Conservation (phyloP, 2,113 vertebrate species). For the Xyrauchen texanus region DNA sequence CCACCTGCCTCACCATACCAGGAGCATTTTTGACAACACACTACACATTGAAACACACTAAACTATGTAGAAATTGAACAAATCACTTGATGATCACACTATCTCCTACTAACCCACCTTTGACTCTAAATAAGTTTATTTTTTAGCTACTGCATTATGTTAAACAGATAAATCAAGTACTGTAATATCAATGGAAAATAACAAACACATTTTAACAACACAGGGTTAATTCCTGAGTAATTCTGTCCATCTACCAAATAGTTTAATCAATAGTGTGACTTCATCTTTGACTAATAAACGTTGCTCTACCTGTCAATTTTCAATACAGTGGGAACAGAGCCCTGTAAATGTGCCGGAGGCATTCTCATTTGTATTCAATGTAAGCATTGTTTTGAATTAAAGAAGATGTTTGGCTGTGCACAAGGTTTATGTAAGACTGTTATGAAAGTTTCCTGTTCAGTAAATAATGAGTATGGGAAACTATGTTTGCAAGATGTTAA, state of each 20-base stretch:
- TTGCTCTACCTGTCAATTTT: conserved; percentile 18
- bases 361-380: neutral
- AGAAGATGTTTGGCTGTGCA: neutral
- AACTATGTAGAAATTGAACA: neutral
- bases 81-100: conserved; percentile 7
- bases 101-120: neutral
- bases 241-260: neutral
- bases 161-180: too few relatives aligned
- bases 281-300: too few relatives aligned
- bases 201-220: neutral
- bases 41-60: neutral
- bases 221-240: neutral
- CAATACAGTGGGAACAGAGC: conserved; percentile 18
- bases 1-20: neutral
- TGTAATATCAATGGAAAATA: too few relatives aligned
- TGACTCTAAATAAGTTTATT: neutral
- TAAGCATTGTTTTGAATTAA: conserved; percentile 11
- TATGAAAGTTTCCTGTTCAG: too few relatives aligned
- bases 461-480: too few relatives aligned
- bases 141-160: neutral
- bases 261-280: neutral
- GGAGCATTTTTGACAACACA: neutral
- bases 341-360: conserved; percentile 27
- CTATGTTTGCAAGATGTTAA: too few relatives aligned
- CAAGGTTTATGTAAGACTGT: too few relatives aligned